These are phyloP conservation scores for Dermatemys mawii DNA, from an alignment of 2,113 vertebrate genomes.

Conservation along the genomic window DNA sequence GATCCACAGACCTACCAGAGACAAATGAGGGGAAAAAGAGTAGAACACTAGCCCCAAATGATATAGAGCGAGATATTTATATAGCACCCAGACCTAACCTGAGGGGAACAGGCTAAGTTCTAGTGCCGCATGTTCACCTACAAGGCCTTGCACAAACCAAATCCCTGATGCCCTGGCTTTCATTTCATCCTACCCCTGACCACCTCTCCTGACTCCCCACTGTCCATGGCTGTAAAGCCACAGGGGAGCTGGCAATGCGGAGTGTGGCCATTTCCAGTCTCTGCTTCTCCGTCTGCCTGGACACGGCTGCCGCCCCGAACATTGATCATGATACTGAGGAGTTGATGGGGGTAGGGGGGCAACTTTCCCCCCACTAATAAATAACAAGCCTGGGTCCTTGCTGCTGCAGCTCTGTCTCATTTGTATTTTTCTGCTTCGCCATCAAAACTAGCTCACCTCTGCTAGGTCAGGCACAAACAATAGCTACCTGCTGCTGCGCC, in stretches of 20 bases:
- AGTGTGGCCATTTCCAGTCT: neutral
- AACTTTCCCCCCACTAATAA: neutral
- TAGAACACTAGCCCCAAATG: neutral
- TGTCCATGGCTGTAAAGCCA: neutral
- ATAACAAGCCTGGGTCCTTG: neutral
- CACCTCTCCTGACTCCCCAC: neutral
- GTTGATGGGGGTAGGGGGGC: neutral
- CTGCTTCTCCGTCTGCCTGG: fast-evolving
- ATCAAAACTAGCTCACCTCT: neutral
- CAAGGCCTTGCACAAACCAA: too few species aligned
- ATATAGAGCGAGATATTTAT: neutral
- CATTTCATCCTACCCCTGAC: fast-evolving
- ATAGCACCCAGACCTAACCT: too few species aligned
- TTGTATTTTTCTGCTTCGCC: neutral
- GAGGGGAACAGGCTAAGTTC: neutral
- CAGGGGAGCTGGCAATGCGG: neutral
- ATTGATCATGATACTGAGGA: neutral
- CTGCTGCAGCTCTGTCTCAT: neutral
- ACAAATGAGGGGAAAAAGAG: neutral
- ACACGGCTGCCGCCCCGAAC: neutral
- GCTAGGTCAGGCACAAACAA: neutral
- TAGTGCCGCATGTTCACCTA: neutral
- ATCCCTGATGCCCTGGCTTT: fast-evolving
- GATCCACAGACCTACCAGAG: neutral
- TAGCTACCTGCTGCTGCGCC: neutral